Evolutionary conservation across 2,113 vertebrate species (phyloP), one percentile per base, ranked within the genome.

Genomic region (Saccopteryx leptura): DNA sequence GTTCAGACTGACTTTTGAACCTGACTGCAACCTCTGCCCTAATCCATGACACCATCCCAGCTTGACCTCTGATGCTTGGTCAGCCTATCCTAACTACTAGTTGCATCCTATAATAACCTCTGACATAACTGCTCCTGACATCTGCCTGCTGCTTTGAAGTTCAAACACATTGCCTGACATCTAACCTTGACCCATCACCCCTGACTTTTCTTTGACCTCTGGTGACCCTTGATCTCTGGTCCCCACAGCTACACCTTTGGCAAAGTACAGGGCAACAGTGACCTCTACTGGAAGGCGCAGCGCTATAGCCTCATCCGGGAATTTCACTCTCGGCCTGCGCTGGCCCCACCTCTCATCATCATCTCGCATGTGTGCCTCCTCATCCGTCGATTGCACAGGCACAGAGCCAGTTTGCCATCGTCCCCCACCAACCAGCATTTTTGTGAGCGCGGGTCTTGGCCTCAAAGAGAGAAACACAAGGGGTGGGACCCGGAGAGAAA

Each of bases 271-370:
- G 99, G 98, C 72, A 98, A 98, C 98, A 99, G 99, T 66, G 99
- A 99, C 90, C 99, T 98, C 88, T 98, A 99, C 89, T 99, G 99
- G 99, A 99, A 99, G 97, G 99, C 99, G 66, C 99, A 99, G 96
- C 99, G 99, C 54, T 99, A 99, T 95, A 99, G 99, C 96, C 98
- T 99, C 96, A 99, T 99, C 56, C 98, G 98, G 94, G 99, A 99
- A 98, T 99, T 99, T 94, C 99, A 99, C 96, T 99, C 98, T 0
- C 98, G 99, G 33, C 99, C 99, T 0, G 98, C 98, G 0, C 98
- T 99, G 78, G 98, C 99, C 1, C 99, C 99, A 0, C 99, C 99
- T 48, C 98, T 99, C 88, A 99, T 99, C 97, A 95, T 99, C 94
- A 91, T 99, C 95, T 99, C 99, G 50, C 99, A 99, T 95, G 72